Conservation (phyloP, 2,113 vertebrate genomes). For the Scophthalmus maximus region DNA sequence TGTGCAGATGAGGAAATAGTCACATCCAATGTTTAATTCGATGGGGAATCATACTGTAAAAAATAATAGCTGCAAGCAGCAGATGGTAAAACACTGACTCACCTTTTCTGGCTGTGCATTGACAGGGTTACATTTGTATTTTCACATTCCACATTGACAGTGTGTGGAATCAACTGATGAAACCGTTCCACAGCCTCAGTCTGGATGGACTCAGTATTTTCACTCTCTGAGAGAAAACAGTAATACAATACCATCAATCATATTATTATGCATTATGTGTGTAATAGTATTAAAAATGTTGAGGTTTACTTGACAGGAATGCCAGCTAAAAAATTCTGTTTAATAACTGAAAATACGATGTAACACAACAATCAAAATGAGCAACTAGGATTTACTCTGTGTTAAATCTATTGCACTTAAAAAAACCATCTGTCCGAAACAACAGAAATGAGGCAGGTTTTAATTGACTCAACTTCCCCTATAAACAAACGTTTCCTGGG, state of each 20-base stretch:
- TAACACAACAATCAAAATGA: background rate
- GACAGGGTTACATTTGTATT: conserved; percentile 92
- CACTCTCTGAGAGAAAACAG: conserved; percentile 69
- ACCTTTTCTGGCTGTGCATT: conserved; percentile 98
- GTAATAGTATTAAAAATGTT: background rate
- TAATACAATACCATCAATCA: background rate
- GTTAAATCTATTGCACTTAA: background rate
- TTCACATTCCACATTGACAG: conserved; percentile 90
- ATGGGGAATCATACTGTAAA: background rate
- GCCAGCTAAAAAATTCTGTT: background rate
- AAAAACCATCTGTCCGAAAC: background rate
- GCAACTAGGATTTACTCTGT: no score
- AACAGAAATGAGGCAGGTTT: background rate
- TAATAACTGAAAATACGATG: background rate
- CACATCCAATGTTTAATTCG: background rate
- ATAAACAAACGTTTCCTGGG: background rate
- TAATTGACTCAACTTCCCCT: background rate
- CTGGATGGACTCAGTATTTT: conserved; percentile 70
- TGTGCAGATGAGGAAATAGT: conserved; percentile 52
- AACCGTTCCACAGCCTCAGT: conserved; percentile 81
- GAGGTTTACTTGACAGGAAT: background rate
- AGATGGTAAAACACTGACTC: conserved; percentile 40
- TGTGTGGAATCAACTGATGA: conserved; percentile 86
- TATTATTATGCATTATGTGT: background rate
- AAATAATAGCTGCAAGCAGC: background rate